Conservation (phyloP, 2,888 invertebrate genomes). For the Empis livida region DNA sequence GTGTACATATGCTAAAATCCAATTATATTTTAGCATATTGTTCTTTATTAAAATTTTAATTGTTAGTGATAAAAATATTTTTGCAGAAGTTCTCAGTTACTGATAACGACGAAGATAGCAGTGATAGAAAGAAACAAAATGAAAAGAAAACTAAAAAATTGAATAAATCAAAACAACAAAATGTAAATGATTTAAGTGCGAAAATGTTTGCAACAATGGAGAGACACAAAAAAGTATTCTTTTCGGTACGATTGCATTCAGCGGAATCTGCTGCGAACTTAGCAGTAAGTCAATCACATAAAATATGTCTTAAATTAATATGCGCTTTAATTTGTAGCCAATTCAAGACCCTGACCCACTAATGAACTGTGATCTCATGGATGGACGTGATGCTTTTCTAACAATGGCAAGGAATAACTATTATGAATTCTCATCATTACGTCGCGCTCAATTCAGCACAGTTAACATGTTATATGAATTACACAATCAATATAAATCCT, state of each 20-base stretch:
- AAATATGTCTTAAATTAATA: not conserved
- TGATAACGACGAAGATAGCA: conserved; percentile 62
- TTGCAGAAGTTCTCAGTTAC: conserved; percentile 65
- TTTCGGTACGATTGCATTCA: conserved; percentile 89
- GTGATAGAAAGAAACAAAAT: conserved; percentile 76
- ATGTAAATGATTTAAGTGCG: conserved; percentile 81
- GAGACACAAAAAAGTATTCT: conserved; percentile 97
- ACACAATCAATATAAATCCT: conserved; percentile 90
- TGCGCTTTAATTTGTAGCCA: conserved; percentile 40
- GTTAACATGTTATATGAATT: conserved; percentile 92
- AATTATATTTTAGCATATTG: not conserved
- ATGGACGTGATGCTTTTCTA: conserved; percentile 91
- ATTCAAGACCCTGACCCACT: conserved; percentile 90
- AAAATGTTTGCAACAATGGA: conserved; percentile 96
- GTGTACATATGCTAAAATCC: conserved; percentile 14
- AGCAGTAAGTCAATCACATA: conserved; percentile 43
- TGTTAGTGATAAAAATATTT: conserved; percentile 9
- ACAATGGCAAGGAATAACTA: conserved; percentile 92
- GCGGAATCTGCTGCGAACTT: conserved; percentile 79
- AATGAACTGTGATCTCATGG: conserved; percentile 91
- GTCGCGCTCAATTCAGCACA: conserved; percentile 84
- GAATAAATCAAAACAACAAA: conserved; percentile 88
- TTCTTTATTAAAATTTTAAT: not conserved
- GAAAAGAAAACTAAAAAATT: conserved; percentile 90
- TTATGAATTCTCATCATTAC: conserved; percentile 87